Evolutionary conservation across 30 jellyfish, hydroid and myxozoan genomes (phyloP), one percentile per base, ranked within the genome.

Genomic region (Sanderia malayensis): DNA sequence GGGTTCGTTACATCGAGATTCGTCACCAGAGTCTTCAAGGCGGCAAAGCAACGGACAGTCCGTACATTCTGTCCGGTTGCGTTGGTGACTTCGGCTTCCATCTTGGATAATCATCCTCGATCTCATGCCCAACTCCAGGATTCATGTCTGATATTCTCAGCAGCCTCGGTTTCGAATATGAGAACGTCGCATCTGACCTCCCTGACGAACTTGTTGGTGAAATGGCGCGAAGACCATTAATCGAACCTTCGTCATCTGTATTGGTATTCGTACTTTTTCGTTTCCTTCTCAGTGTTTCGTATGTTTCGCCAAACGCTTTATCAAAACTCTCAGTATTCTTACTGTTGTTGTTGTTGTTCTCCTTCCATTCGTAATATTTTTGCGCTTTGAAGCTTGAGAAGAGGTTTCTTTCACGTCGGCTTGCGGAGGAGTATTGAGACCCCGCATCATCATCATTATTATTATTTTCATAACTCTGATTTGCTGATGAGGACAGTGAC

Each of bases 71-170:
- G 13, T 82, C 86, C 18, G 81, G 86, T 44, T 53, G 46, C 23
- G 76, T 64, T 1, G 94, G 87, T 18, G 94, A 70, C 52, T 82
- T 86, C 13, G 92, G 87, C 52, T 46, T 31, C 84, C 86, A 70
- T 45, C 82, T 76, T 57, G 86, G 91, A 37, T 86, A 86, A 53
- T 86, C 92, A 28, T 76, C 84, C 47, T 86, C 92, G 61, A 75
- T 73, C 53, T 86, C 92, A 21, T 66, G 63, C 13, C 86, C 73
- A 41, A 78, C 87, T 18, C 96, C 96, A 0, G 96, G 96, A 49
- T 53, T 46, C 7, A 26, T 58, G 19, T 58, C 84, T 23, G 96
- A 86, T 24, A 62, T 63, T 41, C 87, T 66, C 20, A 86, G 71
- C 41, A 86, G 83, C 47, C 85, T 63, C 64, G 96, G 96, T 32